phyloP scores from a whole-genome alignment of 2,888 invertebrate species.

The Mythimna albipuncta region DNA sequence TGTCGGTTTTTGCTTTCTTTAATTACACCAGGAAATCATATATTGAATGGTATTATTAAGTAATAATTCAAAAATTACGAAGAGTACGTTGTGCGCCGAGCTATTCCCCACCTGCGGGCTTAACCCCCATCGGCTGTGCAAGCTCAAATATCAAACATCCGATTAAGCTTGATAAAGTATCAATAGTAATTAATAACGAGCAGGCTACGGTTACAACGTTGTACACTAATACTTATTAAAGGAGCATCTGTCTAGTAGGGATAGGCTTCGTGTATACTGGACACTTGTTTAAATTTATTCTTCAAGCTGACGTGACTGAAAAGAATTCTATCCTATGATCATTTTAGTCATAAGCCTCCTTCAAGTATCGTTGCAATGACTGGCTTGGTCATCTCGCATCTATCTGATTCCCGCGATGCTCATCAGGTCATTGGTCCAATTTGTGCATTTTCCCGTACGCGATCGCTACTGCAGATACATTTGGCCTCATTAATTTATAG shows the following conservation, averaged over 20 bases:
- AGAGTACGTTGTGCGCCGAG: slow-evolving; percentile 6
- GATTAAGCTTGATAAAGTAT: slow-evolving; percentile 59
- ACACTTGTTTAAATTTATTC: neutral
- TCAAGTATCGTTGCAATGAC: too few species aligned
- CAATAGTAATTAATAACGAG: slow-evolving; percentile 47
- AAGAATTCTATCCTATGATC: too few species aligned
- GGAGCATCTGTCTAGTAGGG: slow-evolving; percentile 48
- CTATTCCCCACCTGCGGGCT: slow-evolving; percentile 47
- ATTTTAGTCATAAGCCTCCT: too few species aligned
- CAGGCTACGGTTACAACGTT: slow-evolving; percentile 41
- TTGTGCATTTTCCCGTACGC: too few species aligned
- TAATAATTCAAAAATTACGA: slow-evolving; percentile 39
- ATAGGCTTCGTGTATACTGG: slow-evolving; percentile 24
- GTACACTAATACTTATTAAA: slow-evolving; percentile 43
- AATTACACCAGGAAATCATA: slow-evolving; percentile 41
- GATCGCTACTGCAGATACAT: too few species aligned
- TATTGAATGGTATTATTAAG: slow-evolving; percentile 33
- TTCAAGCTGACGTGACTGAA: neutral
- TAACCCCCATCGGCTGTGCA: slow-evolving; percentile 35
- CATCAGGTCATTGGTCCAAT: too few species aligned
- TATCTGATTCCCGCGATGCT: too few species aligned
- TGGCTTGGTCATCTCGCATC: too few species aligned
- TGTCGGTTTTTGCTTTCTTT: slow-evolving; percentile 38
- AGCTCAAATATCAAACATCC: slow-evolving; percentile 54
- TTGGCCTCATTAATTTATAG: too few species aligned